Percentiles rank a stretch among this genome's conserved stretches.
Conservation (phyloP, 1,140 invertebrate genomes). For the Thaumatotibia leucotreta region DNA sequence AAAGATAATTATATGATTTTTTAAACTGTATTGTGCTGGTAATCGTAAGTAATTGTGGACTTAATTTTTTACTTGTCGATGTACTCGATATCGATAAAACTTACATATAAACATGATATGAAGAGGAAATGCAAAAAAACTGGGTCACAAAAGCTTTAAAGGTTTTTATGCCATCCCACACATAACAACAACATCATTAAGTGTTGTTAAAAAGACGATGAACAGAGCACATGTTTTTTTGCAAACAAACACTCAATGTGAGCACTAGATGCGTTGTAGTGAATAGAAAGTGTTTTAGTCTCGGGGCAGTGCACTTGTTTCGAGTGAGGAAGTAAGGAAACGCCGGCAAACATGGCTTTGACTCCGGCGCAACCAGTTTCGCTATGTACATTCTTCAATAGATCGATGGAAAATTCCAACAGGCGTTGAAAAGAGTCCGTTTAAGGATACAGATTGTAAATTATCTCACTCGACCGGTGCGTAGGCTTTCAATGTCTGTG, state of each 20-base stretch:
- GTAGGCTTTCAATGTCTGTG: neutral
- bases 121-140: neutral
- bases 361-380: neutral
- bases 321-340: conserved; percentile 24
- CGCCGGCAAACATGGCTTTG: neutral
- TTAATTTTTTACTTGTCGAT: neutral
- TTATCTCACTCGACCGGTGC: neutral
- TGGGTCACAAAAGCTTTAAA: neutral
- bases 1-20: too few species aligned
- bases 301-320: conserved; percentile 21
- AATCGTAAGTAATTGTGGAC: too few species aligned
- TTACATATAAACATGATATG: neutral
- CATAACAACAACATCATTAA: neutral
- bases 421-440: neutral
- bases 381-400: neutral
- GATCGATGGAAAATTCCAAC: neutral
- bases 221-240: neutral
- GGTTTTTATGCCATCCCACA: neutral
- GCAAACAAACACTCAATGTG: neutral
- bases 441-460: neutral
- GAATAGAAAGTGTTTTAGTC: conserved; percentile 17
- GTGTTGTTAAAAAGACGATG: neutral
- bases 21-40: too few species aligned
- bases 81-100: neutral
- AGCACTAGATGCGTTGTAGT: neutral